phyloP scores from a whole-genome alignment of 2,888 invertebrate genomes.

The Incurvaria masculella region DNA sequence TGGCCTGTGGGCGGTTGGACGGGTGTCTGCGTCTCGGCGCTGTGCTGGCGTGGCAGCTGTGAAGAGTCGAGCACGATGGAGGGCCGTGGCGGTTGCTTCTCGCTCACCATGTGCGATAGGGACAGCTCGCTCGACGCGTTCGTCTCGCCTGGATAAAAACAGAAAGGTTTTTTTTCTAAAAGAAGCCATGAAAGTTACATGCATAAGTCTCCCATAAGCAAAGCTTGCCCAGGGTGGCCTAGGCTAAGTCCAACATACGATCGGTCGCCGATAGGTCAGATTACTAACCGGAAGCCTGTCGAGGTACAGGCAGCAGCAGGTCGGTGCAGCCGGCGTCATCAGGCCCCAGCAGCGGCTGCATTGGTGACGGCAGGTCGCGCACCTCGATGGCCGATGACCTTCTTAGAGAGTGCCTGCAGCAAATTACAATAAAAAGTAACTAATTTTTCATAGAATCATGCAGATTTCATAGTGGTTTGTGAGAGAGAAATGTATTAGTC shows the following conservation, averaged over 20 bases:
- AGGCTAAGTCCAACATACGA: too few species aligned
- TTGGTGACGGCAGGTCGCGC: slow-evolving; percentile 46
- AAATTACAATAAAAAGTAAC: not conserved
- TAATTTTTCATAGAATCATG: not conserved
- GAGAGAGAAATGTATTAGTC: slow-evolving; percentile 12
- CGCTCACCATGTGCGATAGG: slow-evolving; percentile 51
- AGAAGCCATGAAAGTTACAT: too few species aligned
- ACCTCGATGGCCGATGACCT: slow-evolving; percentile 62
- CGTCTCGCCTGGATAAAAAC: slow-evolving; percentile 51
- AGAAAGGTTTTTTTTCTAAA: too few species aligned
- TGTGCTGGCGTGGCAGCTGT: slow-evolving; percentile 46
- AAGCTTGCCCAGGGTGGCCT: too few species aligned
- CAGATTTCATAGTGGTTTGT: not conserved
- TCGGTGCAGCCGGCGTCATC: slow-evolving; percentile 26
- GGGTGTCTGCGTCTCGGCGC: slow-evolving; percentile 35
- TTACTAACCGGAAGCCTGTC: slow-evolving; percentile 48
- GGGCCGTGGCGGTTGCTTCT: slow-evolving; percentile 46
- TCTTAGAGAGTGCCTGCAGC: slow-evolving; percentile 39
- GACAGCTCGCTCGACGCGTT: slow-evolving; percentile 52
- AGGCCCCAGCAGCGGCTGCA: slow-evolving; percentile 41
- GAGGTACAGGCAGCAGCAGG: slow-evolving; percentile 38
- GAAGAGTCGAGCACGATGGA: slow-evolving; percentile 51
- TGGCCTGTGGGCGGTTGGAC: slow-evolving; percentile 36
- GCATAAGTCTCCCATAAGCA: too few species aligned
- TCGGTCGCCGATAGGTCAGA: too few species aligned